Evolutionary conservation across 2,888 invertebrate genomes (phyloP).

Genomic region (Autographa pulchrina): DNA sequence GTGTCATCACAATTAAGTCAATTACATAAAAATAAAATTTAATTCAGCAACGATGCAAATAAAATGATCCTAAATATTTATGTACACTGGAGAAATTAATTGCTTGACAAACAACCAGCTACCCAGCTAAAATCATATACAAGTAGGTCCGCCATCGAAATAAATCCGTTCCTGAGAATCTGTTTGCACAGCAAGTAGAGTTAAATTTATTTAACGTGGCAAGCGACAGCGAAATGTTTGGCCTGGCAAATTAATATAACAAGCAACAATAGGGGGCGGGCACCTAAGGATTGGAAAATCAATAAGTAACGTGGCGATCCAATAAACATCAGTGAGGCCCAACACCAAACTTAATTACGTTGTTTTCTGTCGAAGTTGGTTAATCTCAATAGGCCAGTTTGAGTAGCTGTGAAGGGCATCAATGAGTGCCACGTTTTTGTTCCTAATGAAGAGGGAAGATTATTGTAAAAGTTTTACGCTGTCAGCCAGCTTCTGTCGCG

Average conservation of each 20-base stretch:
- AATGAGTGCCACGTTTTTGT: constrained; percentile 68
- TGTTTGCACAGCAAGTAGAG: constrained; percentile 16
- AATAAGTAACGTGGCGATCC: constrained; percentile 66
- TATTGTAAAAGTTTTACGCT: constrained; percentile 73
- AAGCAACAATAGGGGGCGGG: constrained; percentile 16
- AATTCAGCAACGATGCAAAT: constrained; percentile 19
- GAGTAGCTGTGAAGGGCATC: constrained; percentile 59
- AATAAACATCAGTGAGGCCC: constrained; percentile 68
- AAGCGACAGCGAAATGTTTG: constrained; percentile 5
- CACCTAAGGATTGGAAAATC: constrained; percentile 56
- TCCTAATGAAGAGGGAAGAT: constrained; percentile 68
- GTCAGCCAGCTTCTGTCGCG: constrained; percentile 47
- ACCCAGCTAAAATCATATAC: constrained; percentile 38
- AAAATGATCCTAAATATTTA: constrained; percentile 27
- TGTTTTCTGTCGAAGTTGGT: constrained; percentile 74
- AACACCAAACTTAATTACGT: constrained; percentile 75
- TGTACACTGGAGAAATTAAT: constrained; percentile 34
- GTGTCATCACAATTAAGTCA: constrained; percentile 17
- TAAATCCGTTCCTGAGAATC: constrained; percentile 32
- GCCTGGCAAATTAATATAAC: constrained; percentile 16
- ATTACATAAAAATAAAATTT: constrained; percentile 10
- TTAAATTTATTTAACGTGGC: constrained; percentile 17
- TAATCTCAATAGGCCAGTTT: constrained; percentile 76
- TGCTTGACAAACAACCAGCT: constrained; percentile 36
- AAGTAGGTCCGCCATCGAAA: constrained; percentile 21